Percentiles rank a stretch among this genome's conserved stretches.
Evolutionary conservation across 2,888 invertebrate genomes (phyloP).

Genomic region (Oasisia sp.): DNA sequence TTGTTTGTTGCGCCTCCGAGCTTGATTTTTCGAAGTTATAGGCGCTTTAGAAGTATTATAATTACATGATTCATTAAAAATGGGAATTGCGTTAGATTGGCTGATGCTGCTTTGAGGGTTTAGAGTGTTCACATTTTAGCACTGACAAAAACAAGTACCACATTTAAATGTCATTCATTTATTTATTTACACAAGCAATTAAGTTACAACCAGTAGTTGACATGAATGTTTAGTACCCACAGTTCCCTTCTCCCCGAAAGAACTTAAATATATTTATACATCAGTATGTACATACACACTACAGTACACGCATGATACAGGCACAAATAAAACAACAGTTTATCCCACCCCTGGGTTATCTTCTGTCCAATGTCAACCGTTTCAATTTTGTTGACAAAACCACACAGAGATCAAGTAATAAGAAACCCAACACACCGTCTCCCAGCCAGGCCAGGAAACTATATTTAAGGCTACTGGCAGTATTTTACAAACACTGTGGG

Average conservation of each 20-base stretch:
- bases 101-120: too few relatives aligned
- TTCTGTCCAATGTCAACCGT: neutral
- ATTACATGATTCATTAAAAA: too few relatives aligned
- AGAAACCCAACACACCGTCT: neutral
- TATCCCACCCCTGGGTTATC: neutral
- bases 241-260: neutral
- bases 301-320: neutral
- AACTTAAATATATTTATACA: neutral
- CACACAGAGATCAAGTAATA: neutral
- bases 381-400: neutral
- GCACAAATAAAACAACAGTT: neutral
- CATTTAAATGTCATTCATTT: neutral
- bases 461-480: too few relatives aligned
- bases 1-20: too few relatives aligned
- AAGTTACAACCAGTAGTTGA: neutral
- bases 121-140: neutral
- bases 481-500: too few relatives aligned
- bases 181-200: neutral
- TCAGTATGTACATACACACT: neutral
- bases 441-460: too few relatives aligned
- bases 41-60: too few relatives aligned
- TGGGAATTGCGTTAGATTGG: too few relatives aligned
- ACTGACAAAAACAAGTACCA: neutral
- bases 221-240: neutral
- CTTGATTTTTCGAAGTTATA: too few relatives aligned